A percentile compares a stretch with the other conserved stretches of the same genome.
Conservation (phyloP, 2,797 vertebrate species). For the Enteromius trimaculatus region DNA sequence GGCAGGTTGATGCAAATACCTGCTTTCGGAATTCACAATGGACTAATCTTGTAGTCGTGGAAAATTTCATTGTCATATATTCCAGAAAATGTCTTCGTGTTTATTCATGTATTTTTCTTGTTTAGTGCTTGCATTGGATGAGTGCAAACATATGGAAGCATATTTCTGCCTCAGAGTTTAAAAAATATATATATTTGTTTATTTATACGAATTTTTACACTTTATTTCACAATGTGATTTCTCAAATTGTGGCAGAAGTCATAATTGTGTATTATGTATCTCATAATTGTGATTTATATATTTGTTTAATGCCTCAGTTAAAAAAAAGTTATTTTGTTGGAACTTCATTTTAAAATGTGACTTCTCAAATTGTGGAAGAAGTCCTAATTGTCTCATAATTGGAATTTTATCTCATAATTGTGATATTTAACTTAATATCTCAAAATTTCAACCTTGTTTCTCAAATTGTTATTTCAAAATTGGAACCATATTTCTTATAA, state of each 20-base stretch:
- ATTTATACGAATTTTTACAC: not conserved
- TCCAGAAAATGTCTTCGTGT: not conserved
- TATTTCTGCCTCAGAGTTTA: not conserved
- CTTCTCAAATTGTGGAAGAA: not conserved
- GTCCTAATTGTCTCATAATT: not conserved
- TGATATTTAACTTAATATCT: not conserved
- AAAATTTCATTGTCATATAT: slow-evolving; percentile 30
- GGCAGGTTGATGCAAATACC: slow-evolving; percentile 13
- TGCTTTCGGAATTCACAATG: slow-evolving; percentile 22
- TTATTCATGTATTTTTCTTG: slow-evolving; percentile 5
- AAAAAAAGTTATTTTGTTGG: not conserved
- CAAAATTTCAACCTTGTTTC: not conserved
- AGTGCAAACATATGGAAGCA: not conserved
- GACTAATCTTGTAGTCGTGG: slow-evolving; percentile 34
- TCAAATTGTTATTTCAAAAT: not conserved
- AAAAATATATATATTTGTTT: not conserved
- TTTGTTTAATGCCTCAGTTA: not conserved
- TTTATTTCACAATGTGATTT: not conserved
- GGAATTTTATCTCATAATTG: not conserved
- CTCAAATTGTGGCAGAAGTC: not conserved
- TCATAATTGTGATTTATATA: not conserved
- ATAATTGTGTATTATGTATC: no score
- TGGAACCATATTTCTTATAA: not conserved
- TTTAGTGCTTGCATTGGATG: slow-evolving; percentile 25
- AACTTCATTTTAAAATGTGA: not conserved